Base-by-base conservation (phyloP, 2,888 invertebrate species). In the Lucinisca nassula region DNA sequence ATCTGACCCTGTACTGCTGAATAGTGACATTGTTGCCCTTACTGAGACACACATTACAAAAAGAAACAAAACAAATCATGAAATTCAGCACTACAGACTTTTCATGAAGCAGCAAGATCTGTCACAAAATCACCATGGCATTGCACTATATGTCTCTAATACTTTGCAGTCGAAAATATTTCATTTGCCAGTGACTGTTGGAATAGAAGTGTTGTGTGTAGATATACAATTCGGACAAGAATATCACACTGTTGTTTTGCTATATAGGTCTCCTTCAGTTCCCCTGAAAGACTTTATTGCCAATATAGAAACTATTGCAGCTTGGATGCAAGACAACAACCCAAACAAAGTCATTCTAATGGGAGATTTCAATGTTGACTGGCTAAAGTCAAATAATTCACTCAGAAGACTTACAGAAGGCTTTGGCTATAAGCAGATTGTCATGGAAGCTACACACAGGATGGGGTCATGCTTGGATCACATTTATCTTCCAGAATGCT, bases 301-400 rank as follows among this genome's bases (percentile, higher is more conserved):
- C 10, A 74, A 74, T 37, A 12, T 81, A 6, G 45, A 8, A 27
- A 40, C 12, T 55, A 79, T n/a, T 24, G 38, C 17, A 45, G 10
- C 37, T 61, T 30, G 10, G 12, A 8, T 55, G 17, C 17, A 4
- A 55, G 55, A 55, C 8, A 55, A n/a, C 4, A 55, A 4, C 8
- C 8, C 17, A 4, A 21, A 21, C 8, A 21, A 79, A 21, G 21
- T 78, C 58, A 24, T 78, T 21, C 24, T 78, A n/a, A 17, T 79
- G 55, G 79, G 79, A 12, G 79, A 79, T 67, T 79, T 79, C 45
- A 79, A 79, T 45, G 21, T 79, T 17, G 79, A 87, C 75, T 73
- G 78, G 1, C 8, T 79, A 27, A 55, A 55, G 21, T 21, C 4
- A 21, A 55, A 21, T 4, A 21, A n/a, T 21, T 55, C 55, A 12